These are phyloP conservation scores for Urosaurus nigricauda DNA, from an alignment of 2,797 vertebrate genomes.

Conservation along the genomic window DNA sequence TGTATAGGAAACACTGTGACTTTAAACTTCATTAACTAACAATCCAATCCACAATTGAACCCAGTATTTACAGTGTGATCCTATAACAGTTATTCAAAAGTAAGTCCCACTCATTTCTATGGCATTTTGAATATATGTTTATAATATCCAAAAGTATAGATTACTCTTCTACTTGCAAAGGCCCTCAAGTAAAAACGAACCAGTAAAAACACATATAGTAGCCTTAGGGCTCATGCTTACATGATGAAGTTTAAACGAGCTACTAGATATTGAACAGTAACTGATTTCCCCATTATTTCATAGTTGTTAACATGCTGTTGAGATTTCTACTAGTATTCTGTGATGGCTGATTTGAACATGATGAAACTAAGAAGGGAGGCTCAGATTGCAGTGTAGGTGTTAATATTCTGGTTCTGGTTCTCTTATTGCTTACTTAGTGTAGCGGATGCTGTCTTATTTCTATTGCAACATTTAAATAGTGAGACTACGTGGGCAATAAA, in stretches of 20 bases:
- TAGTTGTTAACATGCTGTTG: neutral
- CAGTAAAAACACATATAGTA: neutral
- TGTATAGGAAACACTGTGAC: conserved; percentile 33
- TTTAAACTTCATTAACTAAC: neutral
- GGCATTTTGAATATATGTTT: neutral
- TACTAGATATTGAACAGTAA: neutral
- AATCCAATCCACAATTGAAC: neutral
- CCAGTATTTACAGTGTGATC: neutral
- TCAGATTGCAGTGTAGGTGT: neutral
- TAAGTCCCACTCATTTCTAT: neutral
- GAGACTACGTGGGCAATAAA: no score
- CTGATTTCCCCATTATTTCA: neutral
- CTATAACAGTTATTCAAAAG: neutral
- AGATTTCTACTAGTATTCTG: neutral
- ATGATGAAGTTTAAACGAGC: neutral
- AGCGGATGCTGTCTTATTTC: no score
- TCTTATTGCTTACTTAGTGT: no score
- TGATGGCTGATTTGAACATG: neutral
- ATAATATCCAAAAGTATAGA: no score
- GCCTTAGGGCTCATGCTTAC: neutral
- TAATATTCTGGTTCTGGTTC: no score
- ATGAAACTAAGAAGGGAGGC: neutral
- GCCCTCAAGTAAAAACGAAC: neutral
- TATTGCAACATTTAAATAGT: no score
- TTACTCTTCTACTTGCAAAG: no score